These are phyloP conservation scores for Anticlea derivata DNA, from an alignment of 2,888 invertebrate genomes.

Conservation along the genomic window DNA sequence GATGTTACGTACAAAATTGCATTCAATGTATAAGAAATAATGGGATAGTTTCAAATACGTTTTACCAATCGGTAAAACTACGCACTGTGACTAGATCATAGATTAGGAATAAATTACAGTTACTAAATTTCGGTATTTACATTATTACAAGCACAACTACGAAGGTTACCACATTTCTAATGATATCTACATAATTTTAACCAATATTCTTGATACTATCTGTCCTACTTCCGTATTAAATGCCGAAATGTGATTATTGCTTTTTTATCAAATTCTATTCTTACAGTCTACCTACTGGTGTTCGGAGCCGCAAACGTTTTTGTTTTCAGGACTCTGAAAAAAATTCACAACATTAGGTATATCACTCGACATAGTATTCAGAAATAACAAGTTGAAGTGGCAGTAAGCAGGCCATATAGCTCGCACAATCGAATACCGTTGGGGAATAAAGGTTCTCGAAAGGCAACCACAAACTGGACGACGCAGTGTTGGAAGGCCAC, in stretches of 20 bases:
- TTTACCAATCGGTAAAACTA: conserved; percentile 64
- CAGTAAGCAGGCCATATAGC: too few species aligned
- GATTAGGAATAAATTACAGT: conserved; percentile 76
- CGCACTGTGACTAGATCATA: conserved; percentile 78
- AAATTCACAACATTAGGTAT: conserved; percentile 44
- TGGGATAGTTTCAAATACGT: conserved; percentile 32
- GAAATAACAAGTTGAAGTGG: too few species aligned
- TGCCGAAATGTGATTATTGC: conserved; percentile 57
- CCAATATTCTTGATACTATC: conserved; percentile 15
- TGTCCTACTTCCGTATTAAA: conserved; percentile 29
- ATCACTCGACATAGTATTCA: too few species aligned
- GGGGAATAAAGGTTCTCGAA: too few species aligned
- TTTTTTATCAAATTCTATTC: conserved; percentile 37
- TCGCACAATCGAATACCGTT: too few species aligned
- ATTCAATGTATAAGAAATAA: conserved; percentile 29
- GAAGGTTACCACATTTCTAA: conserved; percentile 37
- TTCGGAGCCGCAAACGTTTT: conserved; percentile 52
- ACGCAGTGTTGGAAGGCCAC: too few species aligned
- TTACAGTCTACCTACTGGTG: conserved; percentile 39
- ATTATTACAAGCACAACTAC: conserved; percentile 60
- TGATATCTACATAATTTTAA: conserved; percentile 26
- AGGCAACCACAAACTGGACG: too few species aligned
- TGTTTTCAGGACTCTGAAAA: conserved; percentile 75
- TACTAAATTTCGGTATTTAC: conserved; percentile 62
- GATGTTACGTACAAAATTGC: conserved; percentile 33